Evolutionary conservation across 2,113 vertebrate genomes (phyloP).

Genomic region (Jacana jacana): DNA sequence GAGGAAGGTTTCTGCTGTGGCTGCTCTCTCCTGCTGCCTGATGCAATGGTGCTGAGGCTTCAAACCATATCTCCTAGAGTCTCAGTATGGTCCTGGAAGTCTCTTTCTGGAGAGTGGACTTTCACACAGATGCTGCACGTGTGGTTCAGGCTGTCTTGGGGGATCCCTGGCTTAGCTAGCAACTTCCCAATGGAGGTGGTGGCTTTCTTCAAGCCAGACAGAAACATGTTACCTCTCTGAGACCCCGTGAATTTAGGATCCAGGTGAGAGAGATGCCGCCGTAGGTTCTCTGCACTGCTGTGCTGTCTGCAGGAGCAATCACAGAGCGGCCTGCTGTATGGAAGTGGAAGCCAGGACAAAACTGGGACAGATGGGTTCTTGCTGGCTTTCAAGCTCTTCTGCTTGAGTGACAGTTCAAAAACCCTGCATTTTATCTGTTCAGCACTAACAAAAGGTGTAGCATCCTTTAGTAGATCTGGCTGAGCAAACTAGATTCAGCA

Average conservation of each 20-base stretch:
- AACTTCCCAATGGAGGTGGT: not conserved
- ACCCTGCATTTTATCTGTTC: not conserved
- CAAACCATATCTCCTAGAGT: not conserved
- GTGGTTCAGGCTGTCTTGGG: not conserved
- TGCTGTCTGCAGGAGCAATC: not conserved
- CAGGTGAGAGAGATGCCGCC: not conserved
- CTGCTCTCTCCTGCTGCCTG: not conserved
- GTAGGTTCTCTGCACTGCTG: not conserved
- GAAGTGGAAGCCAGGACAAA: not conserved
- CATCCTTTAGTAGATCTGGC: not conserved
- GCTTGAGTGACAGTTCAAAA: not conserved
- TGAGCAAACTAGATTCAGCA: not conserved
- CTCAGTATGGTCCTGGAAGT: not conserved
- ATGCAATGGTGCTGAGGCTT: not conserved
- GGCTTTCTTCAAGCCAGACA: not conserved
- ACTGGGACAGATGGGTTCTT: not conserved
- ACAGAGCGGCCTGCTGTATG: not conserved
- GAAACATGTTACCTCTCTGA: not conserved
- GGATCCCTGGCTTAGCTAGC: not conserved
- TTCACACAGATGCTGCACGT: rapidly evolving
- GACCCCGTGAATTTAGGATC: not conserved
- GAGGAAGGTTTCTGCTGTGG: not conserved
- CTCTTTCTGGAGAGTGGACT: not conserved
- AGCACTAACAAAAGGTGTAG: not conserved
- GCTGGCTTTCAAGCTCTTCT: not conserved